Conservation (phyloP, 2,113 vertebrate genomes). For the Sphaerodactylus townsendi region DNA sequence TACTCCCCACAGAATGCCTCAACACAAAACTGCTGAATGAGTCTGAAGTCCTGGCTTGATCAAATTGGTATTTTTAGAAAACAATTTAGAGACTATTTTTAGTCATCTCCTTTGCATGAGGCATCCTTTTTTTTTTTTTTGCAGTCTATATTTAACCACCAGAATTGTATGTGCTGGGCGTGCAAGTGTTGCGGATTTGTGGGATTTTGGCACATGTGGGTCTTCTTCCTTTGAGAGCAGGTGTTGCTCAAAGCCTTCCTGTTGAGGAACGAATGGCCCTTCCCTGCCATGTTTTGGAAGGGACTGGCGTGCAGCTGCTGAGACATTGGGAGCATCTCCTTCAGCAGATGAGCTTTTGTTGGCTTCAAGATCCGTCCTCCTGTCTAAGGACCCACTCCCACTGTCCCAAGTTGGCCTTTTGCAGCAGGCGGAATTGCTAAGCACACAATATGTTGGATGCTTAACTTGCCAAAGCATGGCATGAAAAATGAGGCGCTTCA, state of each 20-base stretch:
- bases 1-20: neutral
- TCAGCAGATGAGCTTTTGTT: slow-evolving; percentile 11
- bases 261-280: neutral
- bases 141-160: neutral
- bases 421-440: slow-evolving; percentile 8
- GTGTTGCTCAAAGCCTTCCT: slow-evolving; percentile 11
- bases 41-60: neutral
- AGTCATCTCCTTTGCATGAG: neutral
- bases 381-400: neutral
- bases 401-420: neutral
- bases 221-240: neutral
- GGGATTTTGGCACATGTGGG: neutral
- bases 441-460: slow-evolving; percentile 1
- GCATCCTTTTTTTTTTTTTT: neutral
- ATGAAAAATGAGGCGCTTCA: slow-evolving; percentile 11
- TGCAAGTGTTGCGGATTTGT: neutral
- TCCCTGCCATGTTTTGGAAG: neutral
- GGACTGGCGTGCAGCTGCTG: neutral
- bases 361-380: neutral
- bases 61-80: slow-evolving; percentile 20
- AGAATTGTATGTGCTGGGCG: neutral
- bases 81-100: neutral
- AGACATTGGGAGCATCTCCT: neutral
- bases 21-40: slow-evolving; percentile 9
- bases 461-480: neutral